Base-by-base conservation (phyloP, 2,888 invertebrate genomes). In the Abrostola triplasia region DNA sequence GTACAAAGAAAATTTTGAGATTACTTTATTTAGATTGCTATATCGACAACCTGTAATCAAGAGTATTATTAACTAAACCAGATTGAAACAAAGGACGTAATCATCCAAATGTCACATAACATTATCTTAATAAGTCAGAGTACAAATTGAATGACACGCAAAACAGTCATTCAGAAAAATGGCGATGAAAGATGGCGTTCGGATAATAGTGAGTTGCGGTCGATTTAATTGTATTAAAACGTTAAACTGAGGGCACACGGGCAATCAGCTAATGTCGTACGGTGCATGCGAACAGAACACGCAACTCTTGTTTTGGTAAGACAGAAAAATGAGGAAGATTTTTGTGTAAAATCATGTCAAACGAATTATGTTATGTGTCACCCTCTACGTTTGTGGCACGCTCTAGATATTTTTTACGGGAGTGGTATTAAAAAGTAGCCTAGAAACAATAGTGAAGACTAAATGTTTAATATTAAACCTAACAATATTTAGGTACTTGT, bases 141-240 rank as follows among this genome's bases (percentile, higher is more conserved):
- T 59, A 68, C 59, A 73, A 64, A 63, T 64, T 62, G 81, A 82
- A 76, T 77, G 87, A 86, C 93, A 93, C 92, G 93, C 93, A 88
- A 93, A 92, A 89, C 83, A 87, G 90, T 92, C 92, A 84, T 93
- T 92, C 88, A 84, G 85, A 88, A 92, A 91, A 90, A 88, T 88
- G 85, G 87, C 89, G 87, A 88, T 85, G 88, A 84, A 89, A 91
- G 92, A 91, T 91, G 91, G 90, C 92, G 88, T 84, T 86, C 84
- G 85, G 88, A 89, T 92, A 92, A 91, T 90, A 89, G 88, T 84
- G 83, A 88, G 80, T 82, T 86, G 88, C 84, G 87, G 91, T 92
- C 89, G 87, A 92, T 92, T 92, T 94, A 94, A 94, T 93, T 93
- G 93, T 92, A 94, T 94, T 94, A 94, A 94, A 94, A 92, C 91